A percentile compares a stretch with the other conserved stretches of the same genome.
Evolutionary conservation across 2,113 vertebrate species (phyloP).

Genomic region (Sebastes schlegelii): DNA sequence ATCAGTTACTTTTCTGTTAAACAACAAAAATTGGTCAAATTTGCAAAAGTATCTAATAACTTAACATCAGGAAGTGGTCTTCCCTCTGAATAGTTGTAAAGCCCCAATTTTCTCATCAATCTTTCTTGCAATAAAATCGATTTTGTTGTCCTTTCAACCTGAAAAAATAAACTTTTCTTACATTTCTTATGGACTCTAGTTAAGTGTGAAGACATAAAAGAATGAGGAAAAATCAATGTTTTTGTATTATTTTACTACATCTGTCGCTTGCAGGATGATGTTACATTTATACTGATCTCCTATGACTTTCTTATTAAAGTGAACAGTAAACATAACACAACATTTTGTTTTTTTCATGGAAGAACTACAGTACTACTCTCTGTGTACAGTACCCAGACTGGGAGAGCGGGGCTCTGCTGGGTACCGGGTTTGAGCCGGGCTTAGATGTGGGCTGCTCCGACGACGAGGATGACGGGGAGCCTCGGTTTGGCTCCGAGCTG

Average conservation of each 20-base stretch:
- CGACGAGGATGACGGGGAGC: constrained; percentile 89
- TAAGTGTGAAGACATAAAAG: neutral
- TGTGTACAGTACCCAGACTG: constrained; percentile 86
- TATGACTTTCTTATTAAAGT: neutral
- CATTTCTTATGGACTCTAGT: neutral
- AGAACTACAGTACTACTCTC: neutral
- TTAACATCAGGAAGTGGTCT: neutral
- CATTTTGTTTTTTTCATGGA: neutral
- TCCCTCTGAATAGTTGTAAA: neutral
- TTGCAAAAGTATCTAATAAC: neutral
- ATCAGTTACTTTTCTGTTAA: neutral
- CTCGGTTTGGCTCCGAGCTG: constrained; percentile 89
- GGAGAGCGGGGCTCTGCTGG: constrained; percentile 86
- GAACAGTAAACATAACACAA: neutral
- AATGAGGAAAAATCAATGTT: neutral
- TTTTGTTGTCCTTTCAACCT: neutral
- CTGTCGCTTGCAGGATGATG: neutral
- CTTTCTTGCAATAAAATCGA: neutral
- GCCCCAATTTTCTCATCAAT: neutral
- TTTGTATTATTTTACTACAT: neutral
- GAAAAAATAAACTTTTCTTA: neutral
- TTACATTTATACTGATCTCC: neutral
- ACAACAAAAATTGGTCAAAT: neutral
- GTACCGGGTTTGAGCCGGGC: constrained; percentile 85
- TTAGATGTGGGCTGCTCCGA: constrained; percentile 88